Conservation (phyloP, 2,888 invertebrate genomes). For the Caenorhabditis sp. region DNA sequence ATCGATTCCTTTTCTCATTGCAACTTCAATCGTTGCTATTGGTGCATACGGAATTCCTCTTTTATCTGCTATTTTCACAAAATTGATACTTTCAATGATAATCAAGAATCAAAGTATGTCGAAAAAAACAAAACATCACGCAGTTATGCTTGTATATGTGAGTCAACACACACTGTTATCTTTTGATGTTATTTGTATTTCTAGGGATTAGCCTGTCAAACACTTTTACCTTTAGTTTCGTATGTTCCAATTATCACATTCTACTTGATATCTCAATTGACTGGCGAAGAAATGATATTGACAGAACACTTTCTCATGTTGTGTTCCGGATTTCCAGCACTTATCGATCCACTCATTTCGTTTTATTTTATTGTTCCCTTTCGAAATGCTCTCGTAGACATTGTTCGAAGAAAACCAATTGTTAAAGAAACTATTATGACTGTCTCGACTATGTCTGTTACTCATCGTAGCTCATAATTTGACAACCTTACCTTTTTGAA, state of each 20-base stretch:
- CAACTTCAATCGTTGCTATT: conserved; percentile 24
- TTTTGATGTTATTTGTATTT: not conserved
- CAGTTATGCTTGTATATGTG: conserved; percentile 30
- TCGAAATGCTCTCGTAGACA: conserved; percentile 12
- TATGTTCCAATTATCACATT: conserved; percentile 30
- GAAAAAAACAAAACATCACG: conserved; percentile 24
- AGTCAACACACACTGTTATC: not conserved
- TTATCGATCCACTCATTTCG: conserved; percentile 35
- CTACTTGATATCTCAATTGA: conserved; percentile 26
- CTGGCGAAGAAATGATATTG: conserved; percentile 25
- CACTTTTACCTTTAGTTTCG: conserved; percentile 19
- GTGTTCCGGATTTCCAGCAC: conserved; percentile 28
- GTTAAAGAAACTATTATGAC: not conserved
- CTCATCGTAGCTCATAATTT: not conserved
- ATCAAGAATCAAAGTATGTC: conserved; percentile 27
- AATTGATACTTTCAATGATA: conserved; percentile 20
- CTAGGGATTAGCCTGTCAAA: conserved; percentile 31
- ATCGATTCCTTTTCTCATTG: conserved; percentile 18
- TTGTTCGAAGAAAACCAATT: not conserved
- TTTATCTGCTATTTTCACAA: not conserved
- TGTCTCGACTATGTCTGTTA: not conserved
- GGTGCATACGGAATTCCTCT: conserved; percentile 37
- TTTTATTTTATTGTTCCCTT: conserved; percentile 34
- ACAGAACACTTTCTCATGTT: conserved; percentile 31
- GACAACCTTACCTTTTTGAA: not conserved